Evolutionary conservation across 2,797 vertebrate genomes (phyloP).

Genomic region (Paguma larvata): DNA sequence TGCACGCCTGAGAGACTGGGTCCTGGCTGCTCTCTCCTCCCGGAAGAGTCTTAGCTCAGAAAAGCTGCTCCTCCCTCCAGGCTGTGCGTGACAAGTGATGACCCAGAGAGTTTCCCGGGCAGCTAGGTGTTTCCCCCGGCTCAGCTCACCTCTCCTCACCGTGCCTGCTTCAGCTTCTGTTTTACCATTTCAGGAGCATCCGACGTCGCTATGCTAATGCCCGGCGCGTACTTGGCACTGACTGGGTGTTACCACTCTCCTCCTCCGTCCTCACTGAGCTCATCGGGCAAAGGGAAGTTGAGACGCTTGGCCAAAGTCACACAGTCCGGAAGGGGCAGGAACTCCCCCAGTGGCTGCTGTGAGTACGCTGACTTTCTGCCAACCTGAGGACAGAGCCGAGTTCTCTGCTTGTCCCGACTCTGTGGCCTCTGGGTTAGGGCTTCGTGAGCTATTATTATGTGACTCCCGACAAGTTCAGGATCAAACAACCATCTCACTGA

Average conservation of each 20-base stretch:
- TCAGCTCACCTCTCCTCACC: fast-evolving
- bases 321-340: neutral
- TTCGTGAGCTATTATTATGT: neutral
- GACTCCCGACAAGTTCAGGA: neutral
- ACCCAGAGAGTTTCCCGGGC: neutral
- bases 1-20: neutral
- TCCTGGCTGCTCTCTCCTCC: neutral
- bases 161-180: neutral
- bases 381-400: neutral
- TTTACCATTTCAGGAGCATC: too few species aligned
- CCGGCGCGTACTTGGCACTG: fast-evolving
- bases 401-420: neutral
- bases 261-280: neutral
- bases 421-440: neutral
- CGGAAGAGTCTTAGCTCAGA: neutral
- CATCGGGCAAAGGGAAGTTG: neutral
- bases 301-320: neutral
- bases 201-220: fast-evolving
- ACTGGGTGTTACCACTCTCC: neutral
- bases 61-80: neutral
- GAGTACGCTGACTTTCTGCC: neutral
- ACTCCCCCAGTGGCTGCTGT: neutral
- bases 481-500: neutral
- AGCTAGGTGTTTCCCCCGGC: fast-evolving
- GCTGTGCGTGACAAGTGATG: neutral